phyloP scores from a whole-genome alignment of 1,140 invertebrate species.

The Mercenaria mercenaria region DNA sequence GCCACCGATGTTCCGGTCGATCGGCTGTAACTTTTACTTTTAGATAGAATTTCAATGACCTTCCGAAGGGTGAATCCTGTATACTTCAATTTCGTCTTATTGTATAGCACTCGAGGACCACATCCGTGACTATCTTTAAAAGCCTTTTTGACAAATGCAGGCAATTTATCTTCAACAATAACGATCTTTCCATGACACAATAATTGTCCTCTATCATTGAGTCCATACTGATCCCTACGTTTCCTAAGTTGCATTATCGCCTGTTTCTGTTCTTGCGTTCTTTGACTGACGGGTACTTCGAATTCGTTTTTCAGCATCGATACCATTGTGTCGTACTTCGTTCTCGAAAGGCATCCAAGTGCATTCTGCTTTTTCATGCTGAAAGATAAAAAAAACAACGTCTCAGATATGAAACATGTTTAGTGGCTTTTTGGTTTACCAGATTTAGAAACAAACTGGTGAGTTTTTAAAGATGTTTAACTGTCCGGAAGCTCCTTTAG shows the following conservation, averaged over 20 bases:
- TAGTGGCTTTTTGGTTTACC: not conserved
- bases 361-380: not conserved
- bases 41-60: not conserved
- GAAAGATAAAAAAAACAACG: not conserved
- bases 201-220: not conserved
- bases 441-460: not conserved
- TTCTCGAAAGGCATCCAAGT: not conserved
- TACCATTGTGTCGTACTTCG: not conserved
- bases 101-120: conserved; percentile 3
- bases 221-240: not conserved
- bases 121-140: not conserved
- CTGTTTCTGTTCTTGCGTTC: not conserved
- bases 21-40: not conserved
- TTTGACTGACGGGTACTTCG: not conserved
- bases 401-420: not conserved
- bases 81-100: not conserved
- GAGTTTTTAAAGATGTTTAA: no score
- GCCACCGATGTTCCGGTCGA: not conserved
- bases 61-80: not conserved
- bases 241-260: not conserved
- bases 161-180: not conserved
- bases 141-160: not conserved
- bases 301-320: not conserved
- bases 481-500: no score
- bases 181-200: not conserved